Percentiles rank a stretch among this genome's conserved stretches.
Evolutionary conservation across 2,113 vertebrate genomes (phyloP).

Genomic region (Dipodomys stephensi): DNA sequence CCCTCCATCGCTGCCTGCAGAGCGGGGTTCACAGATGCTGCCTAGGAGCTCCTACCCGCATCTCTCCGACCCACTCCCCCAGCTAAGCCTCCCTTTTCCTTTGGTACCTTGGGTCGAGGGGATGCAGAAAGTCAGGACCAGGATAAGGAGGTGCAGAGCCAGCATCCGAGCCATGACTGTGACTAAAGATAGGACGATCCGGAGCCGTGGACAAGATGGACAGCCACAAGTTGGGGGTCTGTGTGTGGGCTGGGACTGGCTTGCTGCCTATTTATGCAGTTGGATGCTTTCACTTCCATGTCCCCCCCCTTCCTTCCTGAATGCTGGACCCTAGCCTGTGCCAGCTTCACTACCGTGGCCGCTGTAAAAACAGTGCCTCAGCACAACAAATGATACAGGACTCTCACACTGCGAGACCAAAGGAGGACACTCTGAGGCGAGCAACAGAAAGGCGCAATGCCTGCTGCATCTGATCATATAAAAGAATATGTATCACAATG

Average conservation of each 20-base stretch:
- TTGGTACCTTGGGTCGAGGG: slow-evolving; percentile 73
- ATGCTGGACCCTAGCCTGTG: slow-evolving; percentile 5
- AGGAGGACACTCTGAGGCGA: too few relatives aligned
- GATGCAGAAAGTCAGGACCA: slow-evolving; percentile 69
- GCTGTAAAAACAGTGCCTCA: too few relatives aligned
- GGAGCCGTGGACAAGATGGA: background rate
- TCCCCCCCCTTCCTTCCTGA: slow-evolving; percentile 69
- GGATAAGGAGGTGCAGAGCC: slow-evolving; percentile 60
- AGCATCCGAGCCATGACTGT: slow-evolving; percentile 60
- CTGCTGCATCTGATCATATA: too few relatives aligned
- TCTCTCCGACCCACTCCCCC: background rate
- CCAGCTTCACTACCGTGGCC: background rate
- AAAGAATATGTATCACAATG: too few relatives aligned
- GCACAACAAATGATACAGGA: too few relatives aligned
- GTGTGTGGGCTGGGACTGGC: slow-evolving; percentile 61
- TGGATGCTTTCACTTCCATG: slow-evolving; percentile 66
- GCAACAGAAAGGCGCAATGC: too few relatives aligned
- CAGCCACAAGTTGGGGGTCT: slow-evolving; percentile 42
- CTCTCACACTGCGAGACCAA: too few relatives aligned
- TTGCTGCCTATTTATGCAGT: slow-evolving; percentile 72
- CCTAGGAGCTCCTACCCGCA: background rate
- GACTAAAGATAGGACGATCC: background rate
- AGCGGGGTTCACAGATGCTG: background rate
- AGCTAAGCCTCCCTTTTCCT: background rate
- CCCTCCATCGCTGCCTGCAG: slow-evolving; percentile 78